These are phyloP conservation scores for Thaumetopoea pityocampa DNA, from an alignment of 1,140 invertebrate species.

Conservation along the genomic window DNA sequence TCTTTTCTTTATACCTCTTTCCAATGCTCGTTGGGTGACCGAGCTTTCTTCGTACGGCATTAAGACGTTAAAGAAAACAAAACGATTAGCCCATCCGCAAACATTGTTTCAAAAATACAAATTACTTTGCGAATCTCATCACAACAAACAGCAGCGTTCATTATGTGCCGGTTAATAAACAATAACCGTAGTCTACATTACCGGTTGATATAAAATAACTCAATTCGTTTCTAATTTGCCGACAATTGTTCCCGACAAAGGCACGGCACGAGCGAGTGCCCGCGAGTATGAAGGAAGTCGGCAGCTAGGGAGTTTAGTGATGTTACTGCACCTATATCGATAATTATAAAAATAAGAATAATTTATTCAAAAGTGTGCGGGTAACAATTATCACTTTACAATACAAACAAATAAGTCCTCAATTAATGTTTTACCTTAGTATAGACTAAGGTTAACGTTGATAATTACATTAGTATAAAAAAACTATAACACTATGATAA, in stretches of 20 bases:
- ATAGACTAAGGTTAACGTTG: too few relatives aligned
- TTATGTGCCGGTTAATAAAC: conserved; percentile 42
- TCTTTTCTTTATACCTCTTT: too few relatives aligned
- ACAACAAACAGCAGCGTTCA: conserved; percentile 11
- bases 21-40: too few relatives aligned
- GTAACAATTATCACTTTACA: background rate
- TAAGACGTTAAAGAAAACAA: too few relatives aligned
- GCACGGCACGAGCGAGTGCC: conserved; percentile 69
- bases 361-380: too few relatives aligned
- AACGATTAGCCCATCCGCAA: background rate
- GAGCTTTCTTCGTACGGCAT: too few relatives aligned
- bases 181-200: conserved; percentile 57
- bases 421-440: too few relatives aligned
- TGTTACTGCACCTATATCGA: conserved; percentile 17
- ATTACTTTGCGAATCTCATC: conserved; percentile 7
- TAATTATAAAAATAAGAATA: too few relatives aligned
- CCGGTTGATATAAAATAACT: conserved; percentile 74
- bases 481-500: too few relatives aligned
- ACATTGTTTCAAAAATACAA: conserved; percentile 1
- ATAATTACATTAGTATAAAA: too few relatives aligned
- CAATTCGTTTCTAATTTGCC: conserved; percentile 75
- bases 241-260: conserved; percentile 75
- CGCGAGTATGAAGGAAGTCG: conserved; percentile 74
- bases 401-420: too few relatives aligned
- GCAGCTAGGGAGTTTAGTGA: conserved; percentile 52